Base-by-base conservation (phyloP, 2,797 vertebrate genomes). In the Sternarchorhynchus goeldii region DNA sequence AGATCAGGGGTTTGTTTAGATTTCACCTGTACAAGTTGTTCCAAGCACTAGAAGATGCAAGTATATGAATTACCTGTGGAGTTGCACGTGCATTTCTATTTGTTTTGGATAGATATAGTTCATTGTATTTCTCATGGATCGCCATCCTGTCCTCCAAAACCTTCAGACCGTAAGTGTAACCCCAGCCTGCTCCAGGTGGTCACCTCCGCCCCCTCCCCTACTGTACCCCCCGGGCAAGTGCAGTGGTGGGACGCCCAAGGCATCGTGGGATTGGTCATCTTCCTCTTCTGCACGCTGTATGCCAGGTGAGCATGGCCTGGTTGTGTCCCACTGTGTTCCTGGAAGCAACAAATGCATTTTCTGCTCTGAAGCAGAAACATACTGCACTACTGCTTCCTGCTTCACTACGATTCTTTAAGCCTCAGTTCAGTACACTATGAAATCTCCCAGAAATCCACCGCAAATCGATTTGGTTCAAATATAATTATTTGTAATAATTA, bases 221-320 rank as follows among this genome's bases (percentile, higher is more conserved):
- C 63, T 0, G 0, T 2, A 0, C n/a, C 83, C 0, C 53, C 82
- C 0, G 76, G 73, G 14, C 81, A 76, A 0, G 73, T 79, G 18
- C 92, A 95, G 81, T 97, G 96, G 96, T 97, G 96, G 96, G 96
- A 97, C 0, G 94, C 95, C 0, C 94, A 96, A 0, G 91, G 95
- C 90, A 92, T 96, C 0, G 93, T 96, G 78, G 96, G 96, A 34
- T 82, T 98, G 75, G 1, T 94, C 17, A 86, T 98, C 89, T 98
- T 97, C 87, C 53, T 95, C 82, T 88, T 96, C 77, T 97, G 95
- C 62, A 95, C 94, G 0, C 82, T 98, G 69, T 98, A 96, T 53
- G 95, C 96, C 91, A 97, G 96, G 96, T 98, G 32, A 63, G 20
- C n/a, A 7, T n/a, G 5, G 8, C 29, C 14, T 16, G 29, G 20